These are phyloP conservation scores for Drosophila quinaria DNA, from an alignment of 2,888 invertebrate species.

Conservation along the genomic window DNA sequence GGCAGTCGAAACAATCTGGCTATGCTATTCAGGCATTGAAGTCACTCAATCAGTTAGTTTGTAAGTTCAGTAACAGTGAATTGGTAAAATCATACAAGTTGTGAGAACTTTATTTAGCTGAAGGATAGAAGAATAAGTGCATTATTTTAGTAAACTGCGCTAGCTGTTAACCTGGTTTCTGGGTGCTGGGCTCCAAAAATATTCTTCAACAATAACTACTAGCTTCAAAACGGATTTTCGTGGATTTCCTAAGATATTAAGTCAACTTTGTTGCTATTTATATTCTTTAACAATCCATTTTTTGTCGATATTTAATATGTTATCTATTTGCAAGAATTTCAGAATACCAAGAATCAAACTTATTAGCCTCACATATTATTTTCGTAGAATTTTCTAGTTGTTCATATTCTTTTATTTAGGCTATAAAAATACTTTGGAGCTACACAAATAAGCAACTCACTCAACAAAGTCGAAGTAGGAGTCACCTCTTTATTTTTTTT, in stretches of 20 bases:
- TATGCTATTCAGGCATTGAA: conserved; percentile 9
- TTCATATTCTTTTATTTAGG: no score
- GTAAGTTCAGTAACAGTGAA: conserved; percentile 23
- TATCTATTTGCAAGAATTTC: no score
- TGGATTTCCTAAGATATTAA: no score
- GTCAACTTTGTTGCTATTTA: no score
- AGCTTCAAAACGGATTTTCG: no score
- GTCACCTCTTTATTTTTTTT: conserved; percentile 41
- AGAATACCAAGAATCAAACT: no score
- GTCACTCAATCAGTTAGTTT: conserved; percentile 39
- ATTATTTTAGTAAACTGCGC: conserved; percentile 7
- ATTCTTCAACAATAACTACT: neutral
- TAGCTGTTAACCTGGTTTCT: neutral
- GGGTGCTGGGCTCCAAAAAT: neutral
- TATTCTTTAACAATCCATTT: no score
- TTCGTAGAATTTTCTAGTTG: neutral
- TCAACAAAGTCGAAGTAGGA: conserved; percentile 50
- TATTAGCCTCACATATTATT: no score
- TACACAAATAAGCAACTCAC: conserved; percentile 55
- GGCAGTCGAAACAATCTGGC: conserved; percentile 31
- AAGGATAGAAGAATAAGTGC: no score
- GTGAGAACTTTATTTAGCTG: conserved; percentile 7
- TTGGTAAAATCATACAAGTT: conserved; percentile 13
- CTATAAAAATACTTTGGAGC: conserved; percentile 60
- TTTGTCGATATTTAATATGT: no score